Conservation (phyloP, 2,113 vertebrate species). For the Brachirus orientalis region DNA sequence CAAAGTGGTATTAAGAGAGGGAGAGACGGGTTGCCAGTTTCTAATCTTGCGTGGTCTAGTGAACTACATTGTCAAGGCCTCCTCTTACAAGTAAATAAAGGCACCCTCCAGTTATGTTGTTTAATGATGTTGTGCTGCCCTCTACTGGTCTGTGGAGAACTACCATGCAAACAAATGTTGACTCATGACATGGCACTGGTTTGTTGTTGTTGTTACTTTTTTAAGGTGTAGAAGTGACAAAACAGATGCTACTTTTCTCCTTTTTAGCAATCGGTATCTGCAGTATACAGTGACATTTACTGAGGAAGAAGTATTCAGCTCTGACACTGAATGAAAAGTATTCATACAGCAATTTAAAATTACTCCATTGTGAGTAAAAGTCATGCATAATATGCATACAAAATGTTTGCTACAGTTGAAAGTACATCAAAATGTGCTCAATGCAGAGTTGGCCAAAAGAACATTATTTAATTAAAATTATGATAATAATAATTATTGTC, state of each 20-base stretch:
- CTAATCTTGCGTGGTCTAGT: slow-evolving; percentile 64
- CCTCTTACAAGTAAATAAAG: slow-evolving; percentile 48
- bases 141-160: slow-evolving; percentile 58
- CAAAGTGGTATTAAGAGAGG: slow-evolving; percentile 32
- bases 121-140: slow-evolving; percentile 54
- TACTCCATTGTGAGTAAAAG: no score
- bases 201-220: slow-evolving; percentile 40
- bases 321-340: not conserved
- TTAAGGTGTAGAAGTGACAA: no score
- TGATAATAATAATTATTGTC: no score
- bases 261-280: not conserved
- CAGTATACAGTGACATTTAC: not conserved
- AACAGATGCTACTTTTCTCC: not conserved
- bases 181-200: slow-evolving; percentile 33
- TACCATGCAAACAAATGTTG: slow-evolving; percentile 13
- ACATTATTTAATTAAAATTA: no score
- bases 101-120: not conserved
- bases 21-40: slow-evolving; percentile 45
- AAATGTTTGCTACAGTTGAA: no score
- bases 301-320: not conserved
- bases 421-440: no score
- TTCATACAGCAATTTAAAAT: not conserved
- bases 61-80: slow-evolving; percentile 61
- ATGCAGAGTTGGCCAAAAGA: no score
- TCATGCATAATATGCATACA: no score